phyloP scores from a whole-genome alignment of 64 coral and sea anemone genomes.

The Orbicella faveolata region DNA sequence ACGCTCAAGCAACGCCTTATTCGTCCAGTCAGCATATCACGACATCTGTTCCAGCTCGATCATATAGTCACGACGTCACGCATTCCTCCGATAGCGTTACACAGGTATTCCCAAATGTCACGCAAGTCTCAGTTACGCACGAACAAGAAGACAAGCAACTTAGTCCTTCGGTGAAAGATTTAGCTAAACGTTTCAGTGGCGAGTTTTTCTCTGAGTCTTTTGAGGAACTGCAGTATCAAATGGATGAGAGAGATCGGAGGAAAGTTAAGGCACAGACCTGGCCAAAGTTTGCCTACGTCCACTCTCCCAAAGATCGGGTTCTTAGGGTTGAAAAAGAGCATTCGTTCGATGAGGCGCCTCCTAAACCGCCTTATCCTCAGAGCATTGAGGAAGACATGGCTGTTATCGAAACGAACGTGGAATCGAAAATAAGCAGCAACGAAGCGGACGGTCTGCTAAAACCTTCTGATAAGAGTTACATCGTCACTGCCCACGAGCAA shows the following conservation, averaged over 20 bases:
- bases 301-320: background rate
- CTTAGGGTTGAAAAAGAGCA: background rate
- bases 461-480: constrained; percentile 9
- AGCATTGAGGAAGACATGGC: constrained; percentile 24
- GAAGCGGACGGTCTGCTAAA: background rate
- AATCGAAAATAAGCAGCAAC: constrained; percentile 8
- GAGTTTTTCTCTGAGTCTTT: constrained; percentile 12
- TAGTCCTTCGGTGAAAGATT: constrained; percentile 69
- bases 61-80: constrained; percentile 14
- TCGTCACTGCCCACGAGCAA: background rate
- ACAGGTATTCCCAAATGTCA: background rate
- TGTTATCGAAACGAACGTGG: constrained; percentile 25
- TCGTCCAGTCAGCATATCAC: constrained; percentile 12
- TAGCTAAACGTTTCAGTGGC: constrained; percentile 64
- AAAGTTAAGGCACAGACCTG: constrained; percentile 79
- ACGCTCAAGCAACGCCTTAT: constrained; percentile 11
- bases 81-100: constrained; percentile 2
- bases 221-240: constrained; percentile 34
- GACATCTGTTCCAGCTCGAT: background rate
- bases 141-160: background rate
- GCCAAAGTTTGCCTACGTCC: constrained; percentile 67
- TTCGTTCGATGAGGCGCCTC: background rate
- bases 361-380: constrained; percentile 42
- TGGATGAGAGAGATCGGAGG: constrained; percentile 48
- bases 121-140: constrained; percentile 8